These are phyloP conservation scores for Rhodophaea formosa DNA, from an alignment of 2,888 invertebrate genomes.

Conservation along the genomic window DNA sequence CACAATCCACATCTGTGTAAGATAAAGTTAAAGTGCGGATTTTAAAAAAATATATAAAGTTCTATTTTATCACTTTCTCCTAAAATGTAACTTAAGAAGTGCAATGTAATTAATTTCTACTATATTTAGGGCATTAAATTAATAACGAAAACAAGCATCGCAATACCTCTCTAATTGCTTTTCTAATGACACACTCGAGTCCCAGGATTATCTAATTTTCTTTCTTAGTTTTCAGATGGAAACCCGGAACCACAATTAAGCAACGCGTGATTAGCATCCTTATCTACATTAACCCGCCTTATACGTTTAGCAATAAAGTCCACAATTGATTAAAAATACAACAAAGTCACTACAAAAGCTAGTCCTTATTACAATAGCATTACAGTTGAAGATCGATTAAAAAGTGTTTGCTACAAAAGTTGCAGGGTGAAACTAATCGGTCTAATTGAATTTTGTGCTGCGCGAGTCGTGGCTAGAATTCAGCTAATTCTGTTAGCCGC, in stretches of 20 bases:
- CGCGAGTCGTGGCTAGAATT: conserved; percentile 65
- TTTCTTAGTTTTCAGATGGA: conserved; percentile 40
- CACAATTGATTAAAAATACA: background rate
- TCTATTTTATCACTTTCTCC: too few species aligned
- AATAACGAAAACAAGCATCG: background rate
- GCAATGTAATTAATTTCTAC: too few species aligned
- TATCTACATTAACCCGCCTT: conserved; percentile 25
- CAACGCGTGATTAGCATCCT: conserved; percentile 54
- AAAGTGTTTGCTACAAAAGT: conserved; percentile 53
- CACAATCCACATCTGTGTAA: too few species aligned
- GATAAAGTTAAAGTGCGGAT: too few species aligned
- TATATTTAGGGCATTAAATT: background rate
- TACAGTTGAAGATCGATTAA: conserved; percentile 38
- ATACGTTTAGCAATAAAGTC: background rate
- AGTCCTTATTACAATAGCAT: conserved; percentile 23
- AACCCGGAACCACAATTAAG: conserved; percentile 34
- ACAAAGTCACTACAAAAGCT: background rate
- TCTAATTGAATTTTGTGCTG: conserved; percentile 70
- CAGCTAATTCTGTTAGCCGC: conserved; percentile 61
- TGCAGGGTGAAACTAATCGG: conserved; percentile 71
- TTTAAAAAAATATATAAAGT: too few species aligned
- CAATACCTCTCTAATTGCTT: background rate
- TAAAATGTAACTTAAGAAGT: too few species aligned
- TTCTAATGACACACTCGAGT: background rate
- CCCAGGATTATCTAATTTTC: conserved; percentile 20